Base-by-base conservation (phyloP, 2,797 vertebrate species). In the Thalassophryne amazonica region DNA sequence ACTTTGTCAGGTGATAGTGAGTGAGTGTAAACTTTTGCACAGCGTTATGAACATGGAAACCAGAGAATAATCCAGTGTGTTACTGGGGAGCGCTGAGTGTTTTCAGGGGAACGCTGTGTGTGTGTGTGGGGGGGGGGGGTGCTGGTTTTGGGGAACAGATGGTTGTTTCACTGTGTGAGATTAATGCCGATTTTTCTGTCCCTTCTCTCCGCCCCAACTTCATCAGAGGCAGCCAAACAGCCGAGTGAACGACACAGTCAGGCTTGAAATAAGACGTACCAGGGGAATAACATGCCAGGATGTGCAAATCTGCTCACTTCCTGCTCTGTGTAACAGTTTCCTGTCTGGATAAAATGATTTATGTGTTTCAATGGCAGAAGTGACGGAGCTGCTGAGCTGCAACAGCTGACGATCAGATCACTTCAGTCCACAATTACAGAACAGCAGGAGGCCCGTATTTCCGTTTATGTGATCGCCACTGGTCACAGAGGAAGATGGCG, bases 151-250 rank as follows among this genome's bases (percentile, higher is more conserved):
- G 50, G 58, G 43, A 63, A 52, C 66, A 78, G 60, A 73, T 61
- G 74, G 65, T 58, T 72, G 58, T 65, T 50, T 67, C 37, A 60
- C 49, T 35, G 50, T 30, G 32, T 29, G 62, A 64, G 69, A 83
- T 76, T 64, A 69, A 81, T 78, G 56, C 56, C 21, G 4, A 22
- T 48, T 42, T 41, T 35, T 19, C 23, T 1, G 2, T 45, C 48
- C 33, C 20, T 17, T 31, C 43, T 24, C 27, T 35, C 57, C 30
- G 4, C 35, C 48, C 30, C 14, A 6, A 27, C 55, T 81, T 64
- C 50, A 76, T 81, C 78, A 80, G 60, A 76, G 12, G 34, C 46
- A 51, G 69, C 51, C 49, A 41, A 83, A 69, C 69, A 60, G 36
- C 51, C 35, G 38, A 55, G 48, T n/a, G 48, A 70, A 69, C 69